Evolutionary conservation across 2,888 invertebrate genomes (phyloP).

Genomic region (Hoplodrina blanda): DNA sequence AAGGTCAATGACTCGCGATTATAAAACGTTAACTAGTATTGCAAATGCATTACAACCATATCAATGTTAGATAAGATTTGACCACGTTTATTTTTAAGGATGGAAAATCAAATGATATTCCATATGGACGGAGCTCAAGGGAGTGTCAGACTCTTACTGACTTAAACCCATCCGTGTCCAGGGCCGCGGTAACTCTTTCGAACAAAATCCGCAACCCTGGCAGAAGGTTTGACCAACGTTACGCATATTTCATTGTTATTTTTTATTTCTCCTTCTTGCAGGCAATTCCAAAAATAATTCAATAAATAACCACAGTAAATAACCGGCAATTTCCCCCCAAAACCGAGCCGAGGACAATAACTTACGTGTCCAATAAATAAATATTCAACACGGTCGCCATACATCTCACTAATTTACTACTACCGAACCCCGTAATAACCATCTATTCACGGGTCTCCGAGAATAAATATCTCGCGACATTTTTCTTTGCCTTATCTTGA

Average conservation of each 20-base stretch:
- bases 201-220: no score
- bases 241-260: no score
- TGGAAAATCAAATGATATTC: no score
- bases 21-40: neutral
- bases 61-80: no score
- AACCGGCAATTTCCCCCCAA: conserved; percentile 39
- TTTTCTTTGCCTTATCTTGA: conserved; percentile 89
- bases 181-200: no score
- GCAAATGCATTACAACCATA: no score
- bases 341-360: conserved; percentile 70
- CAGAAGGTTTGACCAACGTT: no score
- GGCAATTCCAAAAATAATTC: conserved; percentile 21
- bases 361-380: conserved; percentile 84
- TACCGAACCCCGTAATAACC: conserved; percentile 87
- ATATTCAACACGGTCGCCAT: conserved; percentile 86
- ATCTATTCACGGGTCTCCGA: conserved; percentile 83
- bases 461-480: conserved; percentile 89
- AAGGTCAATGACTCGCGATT: conserved; percentile 8
- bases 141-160: no score
- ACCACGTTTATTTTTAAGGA: no score
- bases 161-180: no score
- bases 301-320: conserved; percentile 48
- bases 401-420: conserved; percentile 90
- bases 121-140: no score
- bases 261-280: neutral